Conservation (phyloP, 2,888 invertebrate genomes). For the Andrena haemorrhoa region DNA sequence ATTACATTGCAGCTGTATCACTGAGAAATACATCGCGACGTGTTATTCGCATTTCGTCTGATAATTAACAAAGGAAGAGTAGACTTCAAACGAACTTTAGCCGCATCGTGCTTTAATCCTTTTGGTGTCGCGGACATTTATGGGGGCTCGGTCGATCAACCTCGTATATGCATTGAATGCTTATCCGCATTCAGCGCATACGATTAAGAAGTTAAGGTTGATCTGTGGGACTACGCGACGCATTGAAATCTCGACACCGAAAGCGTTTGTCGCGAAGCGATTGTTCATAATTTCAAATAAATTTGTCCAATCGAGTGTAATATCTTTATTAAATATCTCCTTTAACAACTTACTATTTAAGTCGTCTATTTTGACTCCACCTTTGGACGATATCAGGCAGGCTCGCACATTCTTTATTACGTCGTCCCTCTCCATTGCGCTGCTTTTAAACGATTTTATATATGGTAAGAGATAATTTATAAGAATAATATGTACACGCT, state of each 20-base stretch:
- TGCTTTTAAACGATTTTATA: not conserved
- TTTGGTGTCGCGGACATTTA: too few relatives aligned
- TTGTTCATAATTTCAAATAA: too few relatives aligned
- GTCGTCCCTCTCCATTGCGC: constrained; percentile 60
- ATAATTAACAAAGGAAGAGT: not conserved
- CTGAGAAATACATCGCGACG: not conserved
- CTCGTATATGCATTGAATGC: too few relatives aligned
- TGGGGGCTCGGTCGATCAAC: too few relatives aligned
- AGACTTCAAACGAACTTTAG: not conserved
- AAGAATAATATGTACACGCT: constrained; percentile 29
- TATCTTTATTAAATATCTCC: not conserved
- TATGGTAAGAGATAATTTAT: constrained; percentile 24
- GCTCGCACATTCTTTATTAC: constrained; percentile 69
- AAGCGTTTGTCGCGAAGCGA: too few relatives aligned
- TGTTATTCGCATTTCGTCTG: not conserved
- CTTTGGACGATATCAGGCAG: constrained; percentile 72
- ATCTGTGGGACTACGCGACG: too few relatives aligned
- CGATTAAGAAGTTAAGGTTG: too few relatives aligned
- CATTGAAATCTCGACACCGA: not conserved
- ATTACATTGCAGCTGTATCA: not conserved
- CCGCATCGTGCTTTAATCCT: not conserved
- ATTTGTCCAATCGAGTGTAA: not conserved
- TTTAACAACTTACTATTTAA: constrained; percentile 86
- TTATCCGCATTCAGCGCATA: too few relatives aligned
- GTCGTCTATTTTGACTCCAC: constrained; percentile 82